Percentiles rank a stretch among this genome's conserved stretches.
phyloP scores from a whole-genome alignment of 2,888 invertebrate genomes.

The Cataglyphis livida region DNA sequence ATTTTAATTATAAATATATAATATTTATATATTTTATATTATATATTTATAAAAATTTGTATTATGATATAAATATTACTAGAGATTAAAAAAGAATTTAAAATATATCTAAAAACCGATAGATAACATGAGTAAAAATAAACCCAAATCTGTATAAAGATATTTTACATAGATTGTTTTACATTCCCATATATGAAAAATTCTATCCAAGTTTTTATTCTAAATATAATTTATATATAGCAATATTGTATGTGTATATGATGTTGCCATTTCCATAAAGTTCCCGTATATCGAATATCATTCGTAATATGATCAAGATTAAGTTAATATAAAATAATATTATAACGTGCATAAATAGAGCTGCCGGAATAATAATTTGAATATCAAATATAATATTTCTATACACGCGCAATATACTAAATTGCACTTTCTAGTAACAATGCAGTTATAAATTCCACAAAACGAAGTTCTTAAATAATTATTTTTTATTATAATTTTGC shows the following conservation, averaged over 20 bases:
- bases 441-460: conserved; percentile 6
- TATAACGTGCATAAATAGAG: conserved; percentile 3
- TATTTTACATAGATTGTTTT: neutral
- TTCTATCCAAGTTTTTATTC: conserved; percentile 4
- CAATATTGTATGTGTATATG: neutral
- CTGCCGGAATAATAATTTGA: conserved; percentile 23
- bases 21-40: neutral
- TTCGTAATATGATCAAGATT: neutral
- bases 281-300: conserved; percentile 18
- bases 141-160: conserved; percentile 10
- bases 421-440: conserved; percentile 27
- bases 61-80: neutral
- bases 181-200: neutral
- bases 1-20: neutral
- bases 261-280: conserved; percentile 1
- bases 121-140: conserved; percentile 2
- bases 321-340: conserved; percentile 3
- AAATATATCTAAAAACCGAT: neutral
- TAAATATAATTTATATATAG: conserved; percentile 18
- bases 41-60: conserved; percentile 29
- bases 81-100: neutral
- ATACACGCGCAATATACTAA: conserved; percentile 10
- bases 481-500: conserved; percentile 2
- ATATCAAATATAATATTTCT: neutral
- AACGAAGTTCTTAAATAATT: neutral